A percentile compares a stretch with the other conserved stretches of the same genome.
Evolutionary conservation across 2,113 vertebrate species (phyloP).

Genomic region (Salvelinus alpinus): DNA sequence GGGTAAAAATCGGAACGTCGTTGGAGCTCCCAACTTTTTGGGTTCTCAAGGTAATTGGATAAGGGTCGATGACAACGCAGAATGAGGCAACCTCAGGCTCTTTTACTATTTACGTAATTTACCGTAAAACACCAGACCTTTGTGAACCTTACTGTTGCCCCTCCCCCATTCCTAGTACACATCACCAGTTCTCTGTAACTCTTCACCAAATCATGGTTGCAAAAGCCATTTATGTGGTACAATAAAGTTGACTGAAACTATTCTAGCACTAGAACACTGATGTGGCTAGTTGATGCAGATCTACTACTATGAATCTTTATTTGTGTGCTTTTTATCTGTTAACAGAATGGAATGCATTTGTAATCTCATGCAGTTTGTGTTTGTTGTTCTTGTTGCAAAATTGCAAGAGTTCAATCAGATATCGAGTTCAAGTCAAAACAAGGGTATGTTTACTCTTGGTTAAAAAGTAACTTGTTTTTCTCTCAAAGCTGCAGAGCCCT

Average conservation of each 20-base stretch:
- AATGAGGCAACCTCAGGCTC: conserved; percentile 16
- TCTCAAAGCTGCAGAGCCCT: background rate
- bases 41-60: conserved; percentile 51
- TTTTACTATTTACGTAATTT: background rate
- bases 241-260: no score
- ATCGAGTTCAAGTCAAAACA: background rate
- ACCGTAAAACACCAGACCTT: background rate
- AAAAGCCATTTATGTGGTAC: no score
- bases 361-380: no score
- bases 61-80: conserved; percentile 17
- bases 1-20: background rate
- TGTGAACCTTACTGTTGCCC: background rate
- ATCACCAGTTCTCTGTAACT: background rate
- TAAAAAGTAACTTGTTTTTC: conserved; percentile 20
- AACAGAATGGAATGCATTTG: no score
- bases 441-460: conserved; percentile 22
- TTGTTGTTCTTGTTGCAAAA: background rate
- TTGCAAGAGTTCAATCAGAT: background rate
- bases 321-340: no score
- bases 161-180: no score
- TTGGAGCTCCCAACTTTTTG: conserved; percentile 37
- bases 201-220: no score
- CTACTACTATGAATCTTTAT: no score
- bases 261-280: no score
- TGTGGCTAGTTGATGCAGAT: no score